Evolutionary conservation across 30 jellyfish, hydroid and myxozoan genomes (phyloP).

Genomic region (Hydra vulgaris): DNA sequence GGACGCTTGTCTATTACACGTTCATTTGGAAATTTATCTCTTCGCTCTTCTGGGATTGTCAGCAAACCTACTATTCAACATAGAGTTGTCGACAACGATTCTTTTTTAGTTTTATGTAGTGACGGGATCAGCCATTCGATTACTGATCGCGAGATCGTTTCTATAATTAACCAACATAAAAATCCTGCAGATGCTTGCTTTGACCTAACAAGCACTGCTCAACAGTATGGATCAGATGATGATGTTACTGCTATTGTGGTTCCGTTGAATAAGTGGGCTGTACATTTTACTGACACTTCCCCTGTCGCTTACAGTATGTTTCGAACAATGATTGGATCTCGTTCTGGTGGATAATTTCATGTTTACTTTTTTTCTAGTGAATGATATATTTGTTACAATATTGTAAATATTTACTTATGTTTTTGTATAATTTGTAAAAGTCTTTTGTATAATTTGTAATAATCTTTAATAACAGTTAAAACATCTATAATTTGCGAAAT

Average conservation of each 20-base stretch:
- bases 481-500: no score
- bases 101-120: conserved; percentile 54
- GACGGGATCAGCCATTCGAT: conserved; percentile 80
- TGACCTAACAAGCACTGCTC: conserved; percentile 66
- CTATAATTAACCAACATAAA: conserved; percentile 38
- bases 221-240: conserved; percentile 84
- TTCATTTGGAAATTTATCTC: conserved; percentile 64
- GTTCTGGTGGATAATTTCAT: conserved; percentile 32
- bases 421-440: no score
- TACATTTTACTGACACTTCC: not conserved
- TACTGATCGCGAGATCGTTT: conserved; percentile 50
- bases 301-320: conserved; percentile 20
- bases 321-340: conserved; percentile 22
- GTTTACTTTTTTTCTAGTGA: no score
- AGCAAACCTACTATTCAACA: conserved; percentile 39
- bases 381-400: no score
- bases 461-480: no score
- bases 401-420: no score
- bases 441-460: no score
- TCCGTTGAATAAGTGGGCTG: conserved; percentile 51
- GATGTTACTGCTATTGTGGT: conserved; percentile 78
- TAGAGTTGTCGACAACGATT: conserved; percentile 34
- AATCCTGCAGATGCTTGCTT: conserved; percentile 57
- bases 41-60: conserved; percentile 38
- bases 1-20: conserved; percentile 78